A percentile compares a stretch with the other conserved stretches of the same genome.
phyloP scores from a whole-genome alignment of 2,888 invertebrate species.

The Macaria notata region DNA sequence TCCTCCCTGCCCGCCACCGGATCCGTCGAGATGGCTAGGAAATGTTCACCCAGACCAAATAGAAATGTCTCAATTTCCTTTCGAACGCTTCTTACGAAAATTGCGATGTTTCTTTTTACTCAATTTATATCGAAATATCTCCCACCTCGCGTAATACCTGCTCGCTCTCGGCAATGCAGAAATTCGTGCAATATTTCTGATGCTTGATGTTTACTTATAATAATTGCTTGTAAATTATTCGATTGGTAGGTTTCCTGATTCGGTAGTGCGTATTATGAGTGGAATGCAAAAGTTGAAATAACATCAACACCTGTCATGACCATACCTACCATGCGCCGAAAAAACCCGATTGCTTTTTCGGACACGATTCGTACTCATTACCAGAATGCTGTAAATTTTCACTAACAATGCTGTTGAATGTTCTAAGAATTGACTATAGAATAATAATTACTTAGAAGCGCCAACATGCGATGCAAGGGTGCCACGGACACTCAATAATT shows the following conservation, averaged over 20 bases:
- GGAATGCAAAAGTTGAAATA: constrained; percentile 9
- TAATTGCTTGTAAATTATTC: constrained; percentile 23
- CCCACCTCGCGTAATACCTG: constrained; percentile 40
- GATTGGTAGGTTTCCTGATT: constrained; percentile 22
- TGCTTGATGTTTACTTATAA: constrained; percentile 25
- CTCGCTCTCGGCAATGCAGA: constrained; percentile 28
- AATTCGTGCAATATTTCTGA: constrained; percentile 18
- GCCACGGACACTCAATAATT: constrained; percentile 6
- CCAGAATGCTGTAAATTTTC: background rate
- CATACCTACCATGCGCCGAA: background rate
- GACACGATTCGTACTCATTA: background rate
- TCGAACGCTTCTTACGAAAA: constrained; percentile 57
- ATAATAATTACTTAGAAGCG: constrained; percentile 4
- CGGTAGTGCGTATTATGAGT: constrained; percentile 1
- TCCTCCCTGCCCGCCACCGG: constrained; percentile 54
- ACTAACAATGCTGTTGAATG: background rate
- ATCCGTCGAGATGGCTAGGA: constrained; percentile 64
- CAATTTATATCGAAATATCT: constrained; percentile 50
- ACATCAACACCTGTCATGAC: constrained; percentile 9
- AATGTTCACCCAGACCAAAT: constrained; percentile 71
- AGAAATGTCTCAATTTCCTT: constrained; percentile 78
- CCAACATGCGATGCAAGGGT: constrained; percentile 8
- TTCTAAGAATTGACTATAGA: background rate
- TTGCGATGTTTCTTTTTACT: constrained; percentile 54
- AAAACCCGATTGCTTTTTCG: background rate